phyloP scores from a whole-genome alignment of 1,140 invertebrate genomes.

The Musca domestica region DNA sequence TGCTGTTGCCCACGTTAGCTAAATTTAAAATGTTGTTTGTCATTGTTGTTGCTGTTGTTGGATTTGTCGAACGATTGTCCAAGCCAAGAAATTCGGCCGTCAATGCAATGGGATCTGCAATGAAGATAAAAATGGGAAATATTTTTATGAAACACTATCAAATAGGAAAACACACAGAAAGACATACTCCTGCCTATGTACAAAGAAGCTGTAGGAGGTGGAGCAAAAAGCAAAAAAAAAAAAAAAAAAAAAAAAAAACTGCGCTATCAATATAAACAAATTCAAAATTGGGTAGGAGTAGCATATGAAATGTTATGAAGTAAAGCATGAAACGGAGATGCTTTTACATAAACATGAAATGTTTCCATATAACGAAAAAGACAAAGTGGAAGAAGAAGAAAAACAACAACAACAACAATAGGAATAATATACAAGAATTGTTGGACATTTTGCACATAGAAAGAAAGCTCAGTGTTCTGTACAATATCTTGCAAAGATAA shows the following conservation, averaged over 20 bases:
- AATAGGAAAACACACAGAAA: background rate
- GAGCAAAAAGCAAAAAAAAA: too few species aligned
- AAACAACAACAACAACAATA: too few species aligned
- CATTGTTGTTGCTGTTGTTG: constrained; percentile 8
- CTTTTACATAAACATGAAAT: too few species aligned
- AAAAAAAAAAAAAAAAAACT: too few species aligned
- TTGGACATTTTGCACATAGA: too few species aligned
- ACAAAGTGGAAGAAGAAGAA: too few species aligned
- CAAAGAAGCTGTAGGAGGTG: too few species aligned
- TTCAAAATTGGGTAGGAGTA: background rate
- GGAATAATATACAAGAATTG: too few species aligned
- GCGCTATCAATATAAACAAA: too few species aligned
- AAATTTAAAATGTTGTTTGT: constrained; percentile 20
- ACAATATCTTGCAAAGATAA: background rate
- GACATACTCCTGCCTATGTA: constrained; percentile 2
- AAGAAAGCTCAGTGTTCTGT: background rate
- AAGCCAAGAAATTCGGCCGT: constrained; percentile 49
- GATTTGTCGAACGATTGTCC: constrained; percentile 33
- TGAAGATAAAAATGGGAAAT: background rate
- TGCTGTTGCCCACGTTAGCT: constrained; percentile 18
- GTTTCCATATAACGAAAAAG: too few species aligned
- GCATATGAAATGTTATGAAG: background rate
- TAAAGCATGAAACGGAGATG: background rate
- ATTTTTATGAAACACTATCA: constrained; percentile 1
- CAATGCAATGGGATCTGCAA: constrained; percentile 45